Evolutionary conservation across 2,797 vertebrate genomes (phyloP).

Genomic region (Naso thynnoides): DNA sequence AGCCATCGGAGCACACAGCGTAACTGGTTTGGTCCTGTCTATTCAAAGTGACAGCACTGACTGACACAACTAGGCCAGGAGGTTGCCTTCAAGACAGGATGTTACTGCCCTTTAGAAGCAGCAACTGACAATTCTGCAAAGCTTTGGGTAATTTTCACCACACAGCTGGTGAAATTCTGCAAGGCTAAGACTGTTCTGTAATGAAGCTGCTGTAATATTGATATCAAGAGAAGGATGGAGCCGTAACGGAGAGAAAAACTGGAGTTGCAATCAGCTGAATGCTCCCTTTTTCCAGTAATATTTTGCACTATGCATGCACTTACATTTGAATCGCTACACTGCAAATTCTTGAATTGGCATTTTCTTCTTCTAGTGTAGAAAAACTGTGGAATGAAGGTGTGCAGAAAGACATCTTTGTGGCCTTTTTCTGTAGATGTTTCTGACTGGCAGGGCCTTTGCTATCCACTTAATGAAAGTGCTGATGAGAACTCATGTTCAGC

Average conservation of each 20-base stretch:
- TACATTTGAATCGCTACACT: conserved; percentile 9
- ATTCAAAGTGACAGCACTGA: conserved; percentile 67
- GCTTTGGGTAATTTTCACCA: conserved; percentile 34
- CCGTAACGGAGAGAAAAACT: conserved; percentile 25
- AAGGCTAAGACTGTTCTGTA: conserved; percentile 34
- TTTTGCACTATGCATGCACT: conserved; percentile 22
- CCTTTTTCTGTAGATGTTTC: conserved; percentile 21
- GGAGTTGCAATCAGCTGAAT: conserved; percentile 36
- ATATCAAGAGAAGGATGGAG: conserved; percentile 23
- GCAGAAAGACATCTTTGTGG: conserved; percentile 10
- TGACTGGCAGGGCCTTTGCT: conserved; percentile 31
- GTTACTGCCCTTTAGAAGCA: conserved; percentile 34
- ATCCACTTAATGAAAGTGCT: conserved; percentile 52
- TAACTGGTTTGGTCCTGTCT: conserved; percentile 50
- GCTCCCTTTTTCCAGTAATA: conserved; percentile 29
- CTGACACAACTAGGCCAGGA: conserved; percentile 78
- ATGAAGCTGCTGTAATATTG: conserved; percentile 61
- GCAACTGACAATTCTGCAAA: conserved; percentile 31
- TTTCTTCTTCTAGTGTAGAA: background rate
- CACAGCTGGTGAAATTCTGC: conserved; percentile 39
- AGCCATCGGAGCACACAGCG: conserved; percentile 55
- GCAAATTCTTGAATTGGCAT: conserved; percentile 19
- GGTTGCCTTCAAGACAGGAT: conserved; percentile 66
- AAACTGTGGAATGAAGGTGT: conserved; percentile 1
- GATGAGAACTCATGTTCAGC: conserved; percentile 38